Evolutionary conservation across 1,140 invertebrate genomes (phyloP).

Genomic region (Zeugodacus cucurbitae): DNA sequence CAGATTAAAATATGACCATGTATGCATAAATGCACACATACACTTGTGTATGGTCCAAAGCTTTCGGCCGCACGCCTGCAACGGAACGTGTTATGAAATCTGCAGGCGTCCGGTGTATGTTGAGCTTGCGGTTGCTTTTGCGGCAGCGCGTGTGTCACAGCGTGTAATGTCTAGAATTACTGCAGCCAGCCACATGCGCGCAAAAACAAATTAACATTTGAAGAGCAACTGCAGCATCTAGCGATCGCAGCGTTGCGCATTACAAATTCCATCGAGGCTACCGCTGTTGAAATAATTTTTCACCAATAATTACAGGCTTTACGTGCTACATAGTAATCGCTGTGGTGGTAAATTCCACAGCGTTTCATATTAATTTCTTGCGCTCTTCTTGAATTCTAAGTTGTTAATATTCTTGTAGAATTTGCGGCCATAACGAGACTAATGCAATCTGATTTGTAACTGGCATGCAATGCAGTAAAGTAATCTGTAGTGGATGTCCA

Average conservation of each 20-base stretch:
- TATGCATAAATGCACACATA: background rate
- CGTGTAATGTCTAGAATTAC: conserved; percentile 40
- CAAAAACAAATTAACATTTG: background rate
- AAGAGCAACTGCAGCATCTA: background rate
- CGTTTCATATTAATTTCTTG: background rate
- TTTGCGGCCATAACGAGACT: background rate
- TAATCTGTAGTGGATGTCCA: background rate
- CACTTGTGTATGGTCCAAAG: background rate
- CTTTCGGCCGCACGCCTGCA: background rate
- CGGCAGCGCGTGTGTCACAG: conserved; percentile 34
- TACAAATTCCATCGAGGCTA: background rate
- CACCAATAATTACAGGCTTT: conserved; percentile 30
- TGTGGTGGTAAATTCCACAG: background rate
- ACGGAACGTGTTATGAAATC: conserved; percentile 30
- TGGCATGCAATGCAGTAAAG: background rate
- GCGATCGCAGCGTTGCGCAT: background rate
- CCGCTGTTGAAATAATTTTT: conserved; percentile 30
- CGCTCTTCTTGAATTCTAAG: background rate
- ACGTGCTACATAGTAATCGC: background rate
- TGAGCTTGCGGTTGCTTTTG: background rate
- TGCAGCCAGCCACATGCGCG: background rate
- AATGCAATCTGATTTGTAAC: background rate
- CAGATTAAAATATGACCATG: background rate
- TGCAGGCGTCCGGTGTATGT: background rate
- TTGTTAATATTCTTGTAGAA: background rate